Percentiles rank a stretch among this genome's conserved stretches.
These are phyloP conservation scores for Oncorhynchus clarkii DNA, from an alignment of 2,113 vertebrate genomes.

Conservation along the genomic window DNA sequence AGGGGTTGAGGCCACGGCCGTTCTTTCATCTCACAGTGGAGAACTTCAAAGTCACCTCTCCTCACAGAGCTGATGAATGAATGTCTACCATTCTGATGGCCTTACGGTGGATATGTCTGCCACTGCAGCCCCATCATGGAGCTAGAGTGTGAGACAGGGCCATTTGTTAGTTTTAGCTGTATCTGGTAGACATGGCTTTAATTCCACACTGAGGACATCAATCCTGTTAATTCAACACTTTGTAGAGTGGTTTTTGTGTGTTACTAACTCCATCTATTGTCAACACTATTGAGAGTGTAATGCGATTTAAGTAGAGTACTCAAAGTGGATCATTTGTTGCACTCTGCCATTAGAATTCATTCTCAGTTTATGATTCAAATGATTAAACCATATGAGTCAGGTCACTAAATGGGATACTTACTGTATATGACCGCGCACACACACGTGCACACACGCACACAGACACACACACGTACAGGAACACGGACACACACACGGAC, in stretches of 20 bases:
- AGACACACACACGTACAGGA: conserved; percentile 13
- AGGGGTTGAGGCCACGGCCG: conserved; percentile 67
- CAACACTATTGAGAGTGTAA: conserved; percentile 72
- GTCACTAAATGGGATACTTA: conserved; percentile 47
- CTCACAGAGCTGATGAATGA: conserved; percentile 64
- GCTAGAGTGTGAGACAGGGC: conserved; percentile 35
- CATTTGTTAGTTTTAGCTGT: conserved; percentile 69
- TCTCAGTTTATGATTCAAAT: conserved; percentile 68
- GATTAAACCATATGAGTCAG: conserved; percentile 56
- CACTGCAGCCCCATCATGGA: conserved; percentile 57
- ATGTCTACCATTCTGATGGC: conserved; percentile 64
- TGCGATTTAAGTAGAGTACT: conserved; percentile 64
- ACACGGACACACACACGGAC: conserved; percentile 9
- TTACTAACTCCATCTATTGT: conserved; percentile 68
- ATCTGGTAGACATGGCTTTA: conserved; percentile 59
- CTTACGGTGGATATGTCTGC: conserved; percentile 51
- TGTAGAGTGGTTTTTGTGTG: conserved; percentile 56
- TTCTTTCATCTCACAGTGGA: conserved; percentile 70
- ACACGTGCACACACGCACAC: conserved; percentile 4
- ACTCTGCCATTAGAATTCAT: conserved; percentile 64
- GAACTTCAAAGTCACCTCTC: conserved; percentile 72
- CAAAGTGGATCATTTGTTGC: conserved; percentile 69
- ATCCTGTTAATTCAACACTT: conserved; percentile 71
- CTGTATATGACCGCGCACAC: conserved; percentile 12
- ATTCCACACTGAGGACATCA: conserved; percentile 62